These are phyloP conservation scores for Apogon talboti DNA, from an alignment of 2,797 vertebrate species.

Conservation along the genomic window DNA sequence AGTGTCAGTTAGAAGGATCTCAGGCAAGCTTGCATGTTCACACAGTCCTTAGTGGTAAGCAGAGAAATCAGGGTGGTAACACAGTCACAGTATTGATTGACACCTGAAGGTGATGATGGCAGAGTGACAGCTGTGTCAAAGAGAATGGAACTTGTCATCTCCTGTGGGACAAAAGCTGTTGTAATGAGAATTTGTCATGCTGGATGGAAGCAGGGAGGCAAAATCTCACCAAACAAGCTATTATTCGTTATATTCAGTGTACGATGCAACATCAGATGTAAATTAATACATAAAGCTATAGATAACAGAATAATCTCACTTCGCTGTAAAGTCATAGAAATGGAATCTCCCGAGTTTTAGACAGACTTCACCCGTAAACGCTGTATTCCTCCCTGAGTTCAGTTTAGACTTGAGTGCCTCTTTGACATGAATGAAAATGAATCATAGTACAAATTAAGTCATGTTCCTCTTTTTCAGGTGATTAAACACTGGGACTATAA, in stretches of 20 bases:
- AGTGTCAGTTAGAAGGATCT: slow-evolving; percentile 19
- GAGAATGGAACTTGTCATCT: slow-evolving; percentile 28
- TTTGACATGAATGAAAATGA: too few species aligned
- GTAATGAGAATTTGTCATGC: too few species aligned
- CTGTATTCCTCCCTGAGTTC: neutral
- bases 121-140: slow-evolving; percentile 39
- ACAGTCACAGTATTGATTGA: slow-evolving; percentile 29
- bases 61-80: slow-evolving; percentile 10
- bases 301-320: neutral
- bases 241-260: neutral
- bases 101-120: slow-evolving; percentile 38
- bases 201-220: neutral
- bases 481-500: too few species aligned
- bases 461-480: too few species aligned
- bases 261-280: neutral
- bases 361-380: neutral
- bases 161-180: slow-evolving; percentile 33
- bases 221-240: neutral
- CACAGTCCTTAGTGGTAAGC: slow-evolving; percentile 6
- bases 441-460: too few species aligned
- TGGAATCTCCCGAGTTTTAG: too few species aligned
- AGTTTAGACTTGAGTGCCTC: too few species aligned
- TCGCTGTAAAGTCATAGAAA: too few species aligned
- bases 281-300: neutral
- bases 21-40: slow-evolving; percentile 8